phyloP scores from a whole-genome alignment of 2,888 invertebrate genomes.

The Scrobipalpa costella region DNA sequence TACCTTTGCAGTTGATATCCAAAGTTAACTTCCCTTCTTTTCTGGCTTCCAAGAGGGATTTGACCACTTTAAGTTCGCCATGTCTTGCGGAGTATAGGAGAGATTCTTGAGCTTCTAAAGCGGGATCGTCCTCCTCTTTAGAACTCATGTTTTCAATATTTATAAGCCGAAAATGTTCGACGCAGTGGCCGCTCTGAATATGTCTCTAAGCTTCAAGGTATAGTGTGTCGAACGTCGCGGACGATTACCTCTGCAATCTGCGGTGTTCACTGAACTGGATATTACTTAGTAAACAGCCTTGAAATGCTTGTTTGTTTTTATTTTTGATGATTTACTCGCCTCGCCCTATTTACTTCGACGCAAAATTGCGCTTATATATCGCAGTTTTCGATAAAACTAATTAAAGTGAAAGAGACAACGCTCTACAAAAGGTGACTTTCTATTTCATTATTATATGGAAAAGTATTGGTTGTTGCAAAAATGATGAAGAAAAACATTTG shows the following conservation, averaged over 20 bases:
- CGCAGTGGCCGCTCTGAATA: neutral
- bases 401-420: neutral
- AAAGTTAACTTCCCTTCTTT: slow-evolving; percentile 76
- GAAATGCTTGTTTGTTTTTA: slow-evolving; percentile 27
- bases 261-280: slow-evolving; percentile 27
- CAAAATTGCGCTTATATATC: neutral
- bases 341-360: slow-evolving; percentile 18
- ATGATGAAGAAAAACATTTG: neutral
- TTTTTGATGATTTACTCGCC: slow-evolving; percentile 25
- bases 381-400: neutral
- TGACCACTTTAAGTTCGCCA: slow-evolving; percentile 80
- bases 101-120: slow-evolving; percentile 78
- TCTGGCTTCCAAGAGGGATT: slow-evolving; percentile 74
- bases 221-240: slow-evolving; percentile 32
- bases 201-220: slow-evolving; percentile 25
- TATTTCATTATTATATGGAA: neutral
- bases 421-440: neutral
- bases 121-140: slow-evolving; percentile 48
- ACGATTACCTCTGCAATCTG: slow-evolving; percentile 26
- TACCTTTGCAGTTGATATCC: slow-evolving; percentile 85
- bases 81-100: slow-evolving; percentile 83
- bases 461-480: neutral
- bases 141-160: slow-evolving; percentile 45
- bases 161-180: neutral
- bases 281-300: slow-evolving; percentile 26